Base-by-base conservation (phyloP, 2,888 invertebrate genomes). In the Suillia variegata region DNA sequence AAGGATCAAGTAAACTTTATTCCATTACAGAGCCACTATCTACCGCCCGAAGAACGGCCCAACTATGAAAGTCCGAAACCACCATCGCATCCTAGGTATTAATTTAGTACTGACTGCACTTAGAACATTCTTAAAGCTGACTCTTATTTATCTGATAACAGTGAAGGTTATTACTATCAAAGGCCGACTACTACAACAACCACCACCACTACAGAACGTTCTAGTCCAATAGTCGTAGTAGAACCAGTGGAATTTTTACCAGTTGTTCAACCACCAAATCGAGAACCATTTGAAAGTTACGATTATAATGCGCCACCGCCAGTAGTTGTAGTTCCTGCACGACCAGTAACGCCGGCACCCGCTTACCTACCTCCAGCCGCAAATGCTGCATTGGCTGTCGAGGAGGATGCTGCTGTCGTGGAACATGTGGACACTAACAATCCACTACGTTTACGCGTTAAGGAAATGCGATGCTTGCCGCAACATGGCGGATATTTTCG, bases 381-480 rank as follows among this genome's bases (percentile, higher is more conserved):
- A 52, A 45, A 18, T 24, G 13, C 17, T 22, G 52, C 22, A 1
- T 62, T 66, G 4, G 38, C 24, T 18, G 31, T 3, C 24, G 42
- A 58, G 60, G 33, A 54, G 54, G 13, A 45, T 0, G 60, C 64
- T 4, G 57, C 42, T 2, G 17, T 50, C 1, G 20, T 48, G 2
- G 53, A 58, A 31, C 50, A 62, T n/a, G 48, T 59, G 5, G 63
- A 64, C 20, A 52, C n/a, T n/a, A n/a, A 12, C 13, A 58, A 34
- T 42, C 5, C 54, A 1, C 61, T 81, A 8, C 75, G 78, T 10
- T 62, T 82, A 6, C 71, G 71, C 1, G 58, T 82, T 0, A 76
- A 77, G 59, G 80, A 80, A 50, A 79, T 82, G 80, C 78, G 78
- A 10, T 82, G 82, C 50, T 63, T 80, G 13, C 69, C 70, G 12